phyloP scores from a whole-genome alignment of 2,113 vertebrate species.

The Serilophus lunatus region DNA sequence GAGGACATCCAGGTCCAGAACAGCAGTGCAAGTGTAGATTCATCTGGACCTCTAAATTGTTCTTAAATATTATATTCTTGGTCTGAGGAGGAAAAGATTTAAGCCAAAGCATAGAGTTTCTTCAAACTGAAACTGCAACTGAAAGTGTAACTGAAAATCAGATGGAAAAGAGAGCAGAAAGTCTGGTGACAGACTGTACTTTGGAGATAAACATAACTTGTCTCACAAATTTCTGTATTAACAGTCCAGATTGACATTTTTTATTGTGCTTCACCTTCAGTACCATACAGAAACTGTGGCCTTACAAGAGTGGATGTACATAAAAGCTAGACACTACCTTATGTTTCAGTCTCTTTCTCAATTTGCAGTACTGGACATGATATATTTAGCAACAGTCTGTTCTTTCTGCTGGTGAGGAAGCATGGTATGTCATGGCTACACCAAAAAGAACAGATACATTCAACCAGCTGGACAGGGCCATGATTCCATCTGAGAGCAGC shows the following conservation, averaged over 20 bases:
- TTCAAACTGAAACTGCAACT: neutral
- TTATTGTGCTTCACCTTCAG: neutral
- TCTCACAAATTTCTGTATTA: neutral
- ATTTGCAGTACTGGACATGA: fast-evolving
- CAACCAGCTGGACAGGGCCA: neutral
- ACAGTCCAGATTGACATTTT: neutral
- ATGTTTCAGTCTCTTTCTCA: neutral
- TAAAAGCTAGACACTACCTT: neutral
- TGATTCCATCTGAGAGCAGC: neutral
- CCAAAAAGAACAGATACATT: neutral
- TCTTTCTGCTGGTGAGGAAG: neutral
- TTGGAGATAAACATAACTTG: neutral
- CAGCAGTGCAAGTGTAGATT: neutral
- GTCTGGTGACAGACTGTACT: neutral
- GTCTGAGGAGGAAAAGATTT: neutral
- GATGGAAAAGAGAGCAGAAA: neutral
- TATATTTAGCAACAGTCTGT: neutral
- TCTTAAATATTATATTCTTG: neutral
- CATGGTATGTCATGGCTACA: neutral
- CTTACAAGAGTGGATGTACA: neutral
- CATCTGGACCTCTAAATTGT: neutral
- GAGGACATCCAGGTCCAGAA: neutral
- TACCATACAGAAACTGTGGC: neutral
- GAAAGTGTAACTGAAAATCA: too few species aligned
- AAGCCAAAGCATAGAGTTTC: neutral